Evolutionary conservation across 2,797 vertebrate species (phyloP).

Genomic region (Distichodus sexfasciatus): DNA sequence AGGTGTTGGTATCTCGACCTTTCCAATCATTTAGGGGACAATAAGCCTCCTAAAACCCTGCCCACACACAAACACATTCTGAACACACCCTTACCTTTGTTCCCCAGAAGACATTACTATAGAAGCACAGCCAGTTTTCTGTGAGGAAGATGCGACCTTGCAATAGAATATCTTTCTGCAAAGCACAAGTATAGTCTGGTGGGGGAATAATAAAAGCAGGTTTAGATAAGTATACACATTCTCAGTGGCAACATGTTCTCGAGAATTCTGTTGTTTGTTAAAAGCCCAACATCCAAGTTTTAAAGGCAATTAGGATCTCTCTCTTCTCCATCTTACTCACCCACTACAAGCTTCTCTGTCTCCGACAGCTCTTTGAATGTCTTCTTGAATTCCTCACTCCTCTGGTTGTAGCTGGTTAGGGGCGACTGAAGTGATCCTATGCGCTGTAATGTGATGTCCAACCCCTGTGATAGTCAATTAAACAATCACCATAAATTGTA

Average conservation of each 20-base stretch:
- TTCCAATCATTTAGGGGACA: no score
- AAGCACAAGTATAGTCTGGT: conserved; percentile 88
- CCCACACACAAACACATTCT: no score
- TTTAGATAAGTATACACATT: no score
- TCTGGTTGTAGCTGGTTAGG: conserved; percentile 85
- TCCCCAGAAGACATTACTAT: conserved; percentile 94
- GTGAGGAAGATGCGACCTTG: conserved; percentile 90
- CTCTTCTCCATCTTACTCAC: conserved; percentile 67
- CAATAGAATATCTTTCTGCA: conserved; percentile 91
- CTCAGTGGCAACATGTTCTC: no score
- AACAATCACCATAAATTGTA: neutral
- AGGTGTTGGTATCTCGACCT: no score
- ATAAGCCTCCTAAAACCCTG: no score
- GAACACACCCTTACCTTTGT: conserved; percentile 77
- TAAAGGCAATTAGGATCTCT: neutral
- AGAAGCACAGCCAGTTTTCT: conserved; percentile 91
- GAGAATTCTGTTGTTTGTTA: no score
- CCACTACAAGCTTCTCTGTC: conserved; percentile 83
- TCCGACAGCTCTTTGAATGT: conserved; percentile 87
- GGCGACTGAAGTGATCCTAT: conserved; percentile 71
- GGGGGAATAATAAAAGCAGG: neutral
- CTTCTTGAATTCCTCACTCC: conserved; percentile 86
- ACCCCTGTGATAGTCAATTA: conserved; percentile 10
- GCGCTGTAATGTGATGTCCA: conserved; percentile 45
- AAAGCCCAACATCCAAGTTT: neutral